These are phyloP conservation scores for Pteruthius melanotis DNA, from an alignment of 2,113 vertebrate species.

Conservation along the genomic window DNA sequence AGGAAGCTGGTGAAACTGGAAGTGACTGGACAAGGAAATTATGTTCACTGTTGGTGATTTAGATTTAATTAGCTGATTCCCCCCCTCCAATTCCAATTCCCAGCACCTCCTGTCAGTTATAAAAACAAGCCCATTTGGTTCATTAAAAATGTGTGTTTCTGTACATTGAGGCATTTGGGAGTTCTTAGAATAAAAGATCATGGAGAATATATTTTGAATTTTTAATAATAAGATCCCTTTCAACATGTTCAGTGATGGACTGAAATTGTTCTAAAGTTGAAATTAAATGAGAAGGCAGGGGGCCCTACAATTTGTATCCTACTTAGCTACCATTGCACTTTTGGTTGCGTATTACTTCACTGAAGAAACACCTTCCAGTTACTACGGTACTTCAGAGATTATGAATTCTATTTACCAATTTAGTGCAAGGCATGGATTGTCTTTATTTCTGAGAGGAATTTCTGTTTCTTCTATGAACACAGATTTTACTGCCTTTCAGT, in stretches of 20 bases:
- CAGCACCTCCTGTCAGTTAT: conserved; percentile 55
- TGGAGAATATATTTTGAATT: conserved; percentile 57
- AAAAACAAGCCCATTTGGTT: conserved; percentile 67
- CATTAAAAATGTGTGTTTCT: conserved; percentile 69
- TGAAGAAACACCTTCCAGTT: neutral
- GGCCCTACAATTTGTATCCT: neutral
- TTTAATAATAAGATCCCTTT: conserved; percentile 55
- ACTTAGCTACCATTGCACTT: neutral
- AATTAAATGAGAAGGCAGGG: conserved; percentile 19
- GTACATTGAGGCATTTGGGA: conserved; percentile 58
- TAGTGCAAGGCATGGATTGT: neutral
- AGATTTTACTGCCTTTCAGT: neutral
- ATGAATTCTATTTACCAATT: neutral
- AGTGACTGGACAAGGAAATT: conserved; percentile 47
- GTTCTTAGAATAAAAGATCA: conserved; percentile 54
- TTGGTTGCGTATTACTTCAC: neutral
- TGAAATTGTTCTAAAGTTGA: conserved; percentile 25
- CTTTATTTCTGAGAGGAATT: neutral
- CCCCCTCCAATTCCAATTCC: conserved; percentile 27
- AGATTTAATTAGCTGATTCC: conserved; percentile 56
- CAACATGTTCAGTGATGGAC: conserved; percentile 28
- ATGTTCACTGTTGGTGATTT: conserved; percentile 44
- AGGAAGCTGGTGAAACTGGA: conserved; percentile 49
- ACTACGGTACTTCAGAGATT: neutral
- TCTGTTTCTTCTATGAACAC: neutral